Evolutionary conservation across 2,888 invertebrate genomes (phyloP).

Genomic region (Sinopyrophorus schimmeli): DNA sequence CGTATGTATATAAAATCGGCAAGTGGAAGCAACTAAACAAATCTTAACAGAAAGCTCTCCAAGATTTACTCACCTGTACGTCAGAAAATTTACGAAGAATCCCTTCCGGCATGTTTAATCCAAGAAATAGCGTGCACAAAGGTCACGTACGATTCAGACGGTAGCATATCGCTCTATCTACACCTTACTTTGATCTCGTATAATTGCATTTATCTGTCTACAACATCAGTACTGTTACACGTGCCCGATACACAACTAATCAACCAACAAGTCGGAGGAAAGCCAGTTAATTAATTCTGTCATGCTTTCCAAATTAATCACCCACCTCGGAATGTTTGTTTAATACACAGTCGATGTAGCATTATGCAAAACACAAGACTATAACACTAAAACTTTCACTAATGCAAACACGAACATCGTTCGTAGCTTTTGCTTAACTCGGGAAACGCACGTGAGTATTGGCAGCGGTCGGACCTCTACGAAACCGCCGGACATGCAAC

Average conservation of each 20-base stretch:
- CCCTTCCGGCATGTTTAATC: conserved; percentile 51
- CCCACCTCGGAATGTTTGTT: conserved; percentile 23
- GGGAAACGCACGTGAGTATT: conserved; percentile 30
- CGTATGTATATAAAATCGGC: no score
- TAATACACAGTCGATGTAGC: conserved; percentile 21
- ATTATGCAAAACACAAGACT: conserved; percentile 26
- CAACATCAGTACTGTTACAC: conserved; percentile 25
- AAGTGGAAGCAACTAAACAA: no score
- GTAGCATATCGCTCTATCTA: conserved; percentile 48
- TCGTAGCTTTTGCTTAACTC: conserved; percentile 20
- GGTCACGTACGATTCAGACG: conserved; percentile 50
- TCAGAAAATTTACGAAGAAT: conserved; percentile 50
- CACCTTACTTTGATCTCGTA: conserved; percentile 36
- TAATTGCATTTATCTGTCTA: conserved; percentile 37
- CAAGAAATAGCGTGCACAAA: conserved; percentile 44
- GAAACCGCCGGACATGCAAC: conserved; percentile 39
- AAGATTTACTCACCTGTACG: conserved; percentile 45
- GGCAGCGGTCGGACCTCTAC: conserved; percentile 23
- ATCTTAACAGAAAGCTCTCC: conserved; percentile 4
- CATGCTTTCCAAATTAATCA: conserved; percentile 28
- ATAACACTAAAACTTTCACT: conserved; percentile 28
- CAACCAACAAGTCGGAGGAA: conserved; percentile 30
- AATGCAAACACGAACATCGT: conserved; percentile 24
- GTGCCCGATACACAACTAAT: conserved; percentile 30
- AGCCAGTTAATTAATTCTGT: conserved; percentile 30